Percentiles rank a stretch among this genome's conserved stretches.
Conservation (phyloP, 2,888 invertebrate genomes). For the Mongoloraphidia duomilia region DNA sequence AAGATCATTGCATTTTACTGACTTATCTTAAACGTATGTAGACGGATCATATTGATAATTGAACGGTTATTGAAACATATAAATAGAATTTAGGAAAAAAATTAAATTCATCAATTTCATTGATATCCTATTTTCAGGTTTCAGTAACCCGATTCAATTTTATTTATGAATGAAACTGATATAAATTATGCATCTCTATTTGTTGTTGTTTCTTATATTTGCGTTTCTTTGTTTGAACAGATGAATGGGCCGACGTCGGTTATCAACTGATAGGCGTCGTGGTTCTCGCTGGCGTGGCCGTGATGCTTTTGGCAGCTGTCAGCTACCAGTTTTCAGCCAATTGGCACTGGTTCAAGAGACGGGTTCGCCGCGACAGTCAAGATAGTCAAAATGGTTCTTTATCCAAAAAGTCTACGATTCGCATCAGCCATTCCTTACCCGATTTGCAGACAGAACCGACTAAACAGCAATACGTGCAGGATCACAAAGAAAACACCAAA, state of each 20-base stretch:
- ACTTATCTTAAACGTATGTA: too few species aligned
- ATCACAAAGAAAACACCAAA: slow-evolving; percentile 51
- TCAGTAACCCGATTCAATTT: too few species aligned
- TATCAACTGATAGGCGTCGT: slow-evolving; percentile 43
- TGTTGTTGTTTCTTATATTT: too few species aligned
- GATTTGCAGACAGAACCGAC: slow-evolving; percentile 56
- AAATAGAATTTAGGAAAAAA: too few species aligned
- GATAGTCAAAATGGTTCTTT: slow-evolving; percentile 32
- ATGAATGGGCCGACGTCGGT: slow-evolving; percentile 1
- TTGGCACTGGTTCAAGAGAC: slow-evolving; percentile 54
- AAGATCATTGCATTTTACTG: too few species aligned
- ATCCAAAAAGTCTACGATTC: slow-evolving; percentile 51
- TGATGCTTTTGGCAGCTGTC: slow-evolving; percentile 52
- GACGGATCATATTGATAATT: too few species aligned
- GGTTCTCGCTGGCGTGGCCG: slow-evolving; percentile 46
- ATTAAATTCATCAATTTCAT: too few species aligned
- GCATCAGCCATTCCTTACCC: slow-evolving; percentile 62
- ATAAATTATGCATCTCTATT: too few species aligned
- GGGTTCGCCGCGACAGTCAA: slow-evolving; percentile 26
- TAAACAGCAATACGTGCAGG: slow-evolving; percentile 55
- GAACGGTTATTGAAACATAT: too few species aligned
- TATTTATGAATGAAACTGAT: too few species aligned
- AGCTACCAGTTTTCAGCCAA: slow-evolving; percentile 60
- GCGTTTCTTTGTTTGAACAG: neutral
- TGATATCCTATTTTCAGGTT: too few species aligned